Evolutionary conservation across 2,888 invertebrate genomes (phyloP), one percentile per base, ranked within the genome.

Genomic region (Camponotus fellah): DNA sequence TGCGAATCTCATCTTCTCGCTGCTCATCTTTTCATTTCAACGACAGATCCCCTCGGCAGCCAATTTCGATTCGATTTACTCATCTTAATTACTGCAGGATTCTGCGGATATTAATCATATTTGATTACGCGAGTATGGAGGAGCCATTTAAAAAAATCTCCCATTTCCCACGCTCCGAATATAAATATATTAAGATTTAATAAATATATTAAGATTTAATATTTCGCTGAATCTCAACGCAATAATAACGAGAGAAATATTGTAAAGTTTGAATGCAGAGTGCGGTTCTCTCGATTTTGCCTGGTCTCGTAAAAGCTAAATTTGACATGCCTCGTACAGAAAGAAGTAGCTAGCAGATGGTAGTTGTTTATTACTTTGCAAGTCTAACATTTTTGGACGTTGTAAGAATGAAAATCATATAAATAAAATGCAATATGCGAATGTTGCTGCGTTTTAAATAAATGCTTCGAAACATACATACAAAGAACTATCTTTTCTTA

Each of bases 1-100:
- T 37, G 72, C 72, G 72, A 60, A 69, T 79, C 72, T 79, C 79
- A 79, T 79, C 60, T 46, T 56, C 56, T n/a, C 34, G 12, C 56
- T n/a, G 53, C 62, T 17, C 32, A 5, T 53, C 68, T 21, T 69
- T 43, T 46, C 71, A 60, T 80, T 72, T 80, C 14, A 40, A 26
- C 58, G 69, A 69, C 53, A 21, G 46, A 68, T 46, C 32, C n/a
- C 32, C n/a, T 21, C 40, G 56, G 26, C 37, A 17, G 37, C 10
- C 21, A 40, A 32, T 32, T 40, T 26, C 21, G 56, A 12, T 10
- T n/a, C 37, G 65, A 37, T 49, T n/a, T 26, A n/a, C 21, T 64
- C 64, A 14, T 49, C 62, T 62, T 12, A 46, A 43, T 34, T 64
- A 34, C 4, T n/a, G 64, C n/a, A 40, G 0, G 21, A 56, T 40